Evolutionary conservation across 2,797 vertebrate species (phyloP).

Genomic region (Mastacembelus armatus): DNA sequence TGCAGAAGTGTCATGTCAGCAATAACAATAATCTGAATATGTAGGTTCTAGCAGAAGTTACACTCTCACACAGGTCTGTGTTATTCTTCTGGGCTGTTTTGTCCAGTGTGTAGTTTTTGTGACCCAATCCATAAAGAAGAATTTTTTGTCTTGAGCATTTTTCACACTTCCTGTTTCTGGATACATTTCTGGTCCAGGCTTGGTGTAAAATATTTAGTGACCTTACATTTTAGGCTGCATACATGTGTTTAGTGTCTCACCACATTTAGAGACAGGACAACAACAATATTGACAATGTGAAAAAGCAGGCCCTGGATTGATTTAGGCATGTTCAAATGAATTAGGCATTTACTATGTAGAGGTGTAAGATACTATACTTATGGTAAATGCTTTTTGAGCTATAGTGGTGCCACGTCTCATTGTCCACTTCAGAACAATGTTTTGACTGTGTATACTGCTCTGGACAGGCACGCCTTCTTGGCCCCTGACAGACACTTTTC

Average conservation of each 20-base stretch:
- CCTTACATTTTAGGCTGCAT: no score
- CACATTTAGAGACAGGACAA: no score
- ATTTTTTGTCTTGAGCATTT: constrained; percentile 53
- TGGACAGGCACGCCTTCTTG: constrained; percentile 69
- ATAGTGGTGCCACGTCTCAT: constrained; percentile 59
- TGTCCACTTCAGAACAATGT: constrained; percentile 76
- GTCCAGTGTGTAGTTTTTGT: constrained; percentile 37
- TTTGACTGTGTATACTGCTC: constrained; percentile 78
- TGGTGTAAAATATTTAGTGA: constrained; percentile 49
- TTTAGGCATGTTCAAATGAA: no score
- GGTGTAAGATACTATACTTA: no score
- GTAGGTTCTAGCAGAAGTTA: constrained; percentile 34
- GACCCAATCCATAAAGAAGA: constrained; percentile 33
- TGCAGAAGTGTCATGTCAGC: constrained; percentile 25
- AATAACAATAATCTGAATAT: constrained; percentile 15
- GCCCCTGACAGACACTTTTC: constrained; percentile 84
- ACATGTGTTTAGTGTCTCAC: no score
- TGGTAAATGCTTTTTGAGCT: no score
- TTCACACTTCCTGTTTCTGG: constrained; percentile 48
- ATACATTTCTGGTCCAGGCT: constrained; percentile 50
- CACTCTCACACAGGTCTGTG: constrained; percentile 17
- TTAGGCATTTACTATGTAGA: no score
- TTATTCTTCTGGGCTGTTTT: constrained; percentile 22
- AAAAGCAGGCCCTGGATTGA: no score
- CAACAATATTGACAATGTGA: constrained; percentile 40